Conservation (phyloP, 2,113 vertebrate species). For the Vulpes vulpes region DNA sequence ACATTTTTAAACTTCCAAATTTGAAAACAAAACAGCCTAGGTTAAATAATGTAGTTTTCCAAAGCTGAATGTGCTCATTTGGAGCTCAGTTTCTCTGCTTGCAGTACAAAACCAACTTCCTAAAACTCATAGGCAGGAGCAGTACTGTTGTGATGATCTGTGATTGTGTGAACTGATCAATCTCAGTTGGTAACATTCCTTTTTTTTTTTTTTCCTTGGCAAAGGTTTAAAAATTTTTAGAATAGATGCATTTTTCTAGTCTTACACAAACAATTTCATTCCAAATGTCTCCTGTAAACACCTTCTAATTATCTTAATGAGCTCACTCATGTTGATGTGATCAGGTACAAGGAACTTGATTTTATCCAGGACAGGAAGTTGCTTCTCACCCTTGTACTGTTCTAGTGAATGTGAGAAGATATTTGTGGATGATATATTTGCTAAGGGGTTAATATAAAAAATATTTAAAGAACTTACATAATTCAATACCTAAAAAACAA, state of each 20-base stretch:
- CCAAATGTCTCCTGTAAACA: slow-evolving; percentile 98
- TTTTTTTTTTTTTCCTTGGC: slow-evolving; percentile 70
- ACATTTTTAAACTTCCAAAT: not conserved
- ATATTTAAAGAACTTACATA: not conserved
- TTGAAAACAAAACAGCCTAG: not conserved
- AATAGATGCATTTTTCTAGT: slow-evolving; percentile 41
- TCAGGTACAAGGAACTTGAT: slow-evolving; percentile 98
- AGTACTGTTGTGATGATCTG: not conserved
- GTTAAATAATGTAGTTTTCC: not conserved
- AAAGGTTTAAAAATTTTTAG: slow-evolving; percentile 70
- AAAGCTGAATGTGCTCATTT: not conserved
- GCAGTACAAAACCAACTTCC: not conserved
- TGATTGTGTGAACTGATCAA: not conserved
- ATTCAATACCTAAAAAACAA: not conserved
- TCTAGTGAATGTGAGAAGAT: slow-evolving; percentile 84
- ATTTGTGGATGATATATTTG: not conserved
- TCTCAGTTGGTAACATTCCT: slow-evolving; percentile 74
- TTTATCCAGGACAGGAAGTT: slow-evolving; percentile 97
- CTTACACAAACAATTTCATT: slow-evolving; percentile 50
- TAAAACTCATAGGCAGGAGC: not conserved
- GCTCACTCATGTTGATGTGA: slow-evolving; percentile 97
- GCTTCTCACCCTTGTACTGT: slow-evolving; percentile 97
- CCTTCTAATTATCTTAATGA: slow-evolving; percentile 98
- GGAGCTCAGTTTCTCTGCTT: not conserved
- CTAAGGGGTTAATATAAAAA: not conserved